phyloP scores from a whole-genome alignment of 2,113 vertebrate species.

The Pungitius pungitius region DNA sequence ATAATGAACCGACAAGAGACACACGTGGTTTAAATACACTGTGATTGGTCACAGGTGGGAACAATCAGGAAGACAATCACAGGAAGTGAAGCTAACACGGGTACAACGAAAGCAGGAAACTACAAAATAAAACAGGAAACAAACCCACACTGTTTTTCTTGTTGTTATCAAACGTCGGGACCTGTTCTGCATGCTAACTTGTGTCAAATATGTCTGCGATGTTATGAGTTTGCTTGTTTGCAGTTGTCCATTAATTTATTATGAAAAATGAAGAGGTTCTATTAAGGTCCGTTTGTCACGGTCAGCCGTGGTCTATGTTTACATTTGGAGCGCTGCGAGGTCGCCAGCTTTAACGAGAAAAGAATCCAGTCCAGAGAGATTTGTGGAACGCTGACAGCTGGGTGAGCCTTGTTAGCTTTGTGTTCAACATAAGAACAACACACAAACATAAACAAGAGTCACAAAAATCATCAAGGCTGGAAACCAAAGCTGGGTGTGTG shows the following conservation, averaged over 20 bases:
- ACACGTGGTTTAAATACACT: too few species aligned
- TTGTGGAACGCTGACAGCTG: constrained; percentile 59
- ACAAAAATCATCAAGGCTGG: constrained; percentile 47
- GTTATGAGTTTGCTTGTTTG: neutral
- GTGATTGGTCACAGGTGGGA: too few species aligned
- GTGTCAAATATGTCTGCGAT: neutral
- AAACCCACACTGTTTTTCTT: too few species aligned
- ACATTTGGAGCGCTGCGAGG: neutral
- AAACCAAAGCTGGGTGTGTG: constrained; percentile 38
- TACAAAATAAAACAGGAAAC: too few species aligned
- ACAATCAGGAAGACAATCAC: too few species aligned
- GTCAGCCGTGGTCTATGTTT: neutral
- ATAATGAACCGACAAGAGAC: too few species aligned
- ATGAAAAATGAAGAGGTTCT: neutral
- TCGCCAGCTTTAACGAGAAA: neutral
- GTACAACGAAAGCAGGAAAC: too few species aligned
- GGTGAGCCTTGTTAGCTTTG: constrained; percentile 71
- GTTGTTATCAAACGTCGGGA: too few species aligned
- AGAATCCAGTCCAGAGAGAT: neutral
- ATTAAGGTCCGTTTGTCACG: too few species aligned
- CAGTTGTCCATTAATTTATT: neutral
- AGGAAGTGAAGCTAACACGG: too few species aligned
- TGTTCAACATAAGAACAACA: constrained; percentile 39
- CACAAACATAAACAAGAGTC: constrained; percentile 26
- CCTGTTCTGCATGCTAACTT: too few species aligned